These are phyloP conservation scores for Eupithecia pulchellata DNA, from an alignment of 2,888 invertebrate species.

Conservation along the genomic window DNA sequence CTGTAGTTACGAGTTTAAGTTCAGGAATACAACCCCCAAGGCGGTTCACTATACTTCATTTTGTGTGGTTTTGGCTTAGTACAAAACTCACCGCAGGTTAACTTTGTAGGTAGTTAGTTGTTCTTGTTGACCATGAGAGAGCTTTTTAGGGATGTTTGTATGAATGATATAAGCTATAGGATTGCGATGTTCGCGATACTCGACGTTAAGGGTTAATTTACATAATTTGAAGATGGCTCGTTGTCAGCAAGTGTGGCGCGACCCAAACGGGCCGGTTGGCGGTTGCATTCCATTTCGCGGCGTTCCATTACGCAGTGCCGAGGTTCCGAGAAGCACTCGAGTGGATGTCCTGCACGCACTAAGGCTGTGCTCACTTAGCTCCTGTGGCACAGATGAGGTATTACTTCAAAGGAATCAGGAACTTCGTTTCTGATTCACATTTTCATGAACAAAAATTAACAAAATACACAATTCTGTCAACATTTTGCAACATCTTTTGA, in stretches of 20 bases:
- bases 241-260: slow-evolving; percentile 33
- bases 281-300: slow-evolving; percentile 78
- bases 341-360: slow-evolving; percentile 80
- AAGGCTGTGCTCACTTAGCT: slow-evolving; percentile 42
- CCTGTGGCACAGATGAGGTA: neutral
- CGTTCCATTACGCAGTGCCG: slow-evolving; percentile 77
- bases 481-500: too few relatives aligned
- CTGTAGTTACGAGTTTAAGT: too few relatives aligned
- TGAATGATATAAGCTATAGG: neutral
- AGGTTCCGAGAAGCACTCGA: slow-evolving; percentile 77
- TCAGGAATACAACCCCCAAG: too few relatives aligned
- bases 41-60: too few relatives aligned
- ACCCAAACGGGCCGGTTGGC: slow-evolving; percentile 49
- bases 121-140: too few relatives aligned
- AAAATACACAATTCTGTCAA: too few relatives aligned
- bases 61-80: too few relatives aligned
- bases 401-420: too few relatives aligned
- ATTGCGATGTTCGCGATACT: neutral
- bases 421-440: too few relatives aligned
- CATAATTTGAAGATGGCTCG: neutral
- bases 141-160: neutral
- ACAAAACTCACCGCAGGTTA: too few relatives aligned
- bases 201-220: neutral
- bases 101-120: too few relatives aligned
- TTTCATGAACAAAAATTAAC: too few relatives aligned